Percentiles rank a stretch among this genome's conserved stretches.
Conservation (phyloP, 2,113 vertebrate genomes). For the Pteropus alecto region DNA sequence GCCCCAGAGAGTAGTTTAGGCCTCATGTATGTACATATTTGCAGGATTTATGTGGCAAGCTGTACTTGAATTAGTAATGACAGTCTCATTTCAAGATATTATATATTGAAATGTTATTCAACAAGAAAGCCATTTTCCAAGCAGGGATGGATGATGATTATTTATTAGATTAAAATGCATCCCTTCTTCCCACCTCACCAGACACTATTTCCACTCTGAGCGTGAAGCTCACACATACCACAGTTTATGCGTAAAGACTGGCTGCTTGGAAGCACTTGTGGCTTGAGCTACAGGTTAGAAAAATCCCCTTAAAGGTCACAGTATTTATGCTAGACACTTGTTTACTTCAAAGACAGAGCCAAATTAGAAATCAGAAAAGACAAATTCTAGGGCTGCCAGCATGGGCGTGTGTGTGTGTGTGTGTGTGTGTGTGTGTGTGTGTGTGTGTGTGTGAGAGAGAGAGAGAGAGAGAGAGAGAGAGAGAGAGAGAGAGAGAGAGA, state of each 20-base stretch:
- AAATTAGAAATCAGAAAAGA: not conserved
- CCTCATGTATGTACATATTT: not conserved
- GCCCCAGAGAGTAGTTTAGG: slow-evolving; percentile 2
- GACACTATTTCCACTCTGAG: slow-evolving; percentile 59
- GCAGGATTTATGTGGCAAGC: slow-evolving; percentile 35
- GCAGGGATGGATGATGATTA: slow-evolving; percentile 47
- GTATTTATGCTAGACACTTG: not conserved
- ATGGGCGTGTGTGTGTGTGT: not conserved
- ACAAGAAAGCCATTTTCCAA: slow-evolving; percentile 60
- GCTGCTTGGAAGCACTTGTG: not conserved
- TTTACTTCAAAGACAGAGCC: not conserved
- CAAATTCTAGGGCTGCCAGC: not conserved
- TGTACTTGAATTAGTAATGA: slow-evolving; percentile 30
- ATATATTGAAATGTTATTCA: slow-evolving; percentile 62
- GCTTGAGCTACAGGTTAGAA: not conserved
- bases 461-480: no score
- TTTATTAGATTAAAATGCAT: slow-evolving; percentile 74
- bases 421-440: no score
- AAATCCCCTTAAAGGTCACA: not conserved
- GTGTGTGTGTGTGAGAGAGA: no score
- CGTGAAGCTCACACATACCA: not conserved
- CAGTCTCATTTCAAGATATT: slow-evolving; percentile 62
- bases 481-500: no score
- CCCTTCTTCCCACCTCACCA: slow-evolving; percentile 47
- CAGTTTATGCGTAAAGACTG: not conserved